These are phyloP conservation scores for Strix uralensis DNA, from an alignment of 2,113 vertebrate species.

Conservation along the genomic window DNA sequence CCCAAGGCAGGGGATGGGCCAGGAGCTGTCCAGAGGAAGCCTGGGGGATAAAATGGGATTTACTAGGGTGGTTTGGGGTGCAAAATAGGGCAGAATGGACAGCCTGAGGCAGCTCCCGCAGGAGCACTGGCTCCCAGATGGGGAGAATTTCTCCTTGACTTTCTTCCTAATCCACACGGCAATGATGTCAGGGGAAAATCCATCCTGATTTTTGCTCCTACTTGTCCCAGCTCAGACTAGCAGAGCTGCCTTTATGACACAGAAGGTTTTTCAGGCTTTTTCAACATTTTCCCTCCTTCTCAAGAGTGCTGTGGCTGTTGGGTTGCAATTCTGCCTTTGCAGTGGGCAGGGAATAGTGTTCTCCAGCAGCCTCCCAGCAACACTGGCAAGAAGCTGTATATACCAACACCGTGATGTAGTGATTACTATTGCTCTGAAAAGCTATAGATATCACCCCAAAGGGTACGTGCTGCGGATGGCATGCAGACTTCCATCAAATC, in stretches of 20 bases:
- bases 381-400: accelerated
- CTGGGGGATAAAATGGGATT: background rate
- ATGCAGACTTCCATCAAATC: background rate
- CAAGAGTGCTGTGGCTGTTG: background rate
- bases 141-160: background rate
- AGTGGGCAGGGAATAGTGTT: background rate
- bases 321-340: background rate
- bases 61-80: background rate
- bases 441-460: accelerated
- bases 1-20: background rate
- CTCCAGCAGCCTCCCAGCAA: background rate
- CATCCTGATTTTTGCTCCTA: background rate
- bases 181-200: background rate
- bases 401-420: accelerated
- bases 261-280: background rate
- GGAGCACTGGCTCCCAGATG: accelerated
- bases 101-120: background rate
- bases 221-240: background rate
- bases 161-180: background rate
- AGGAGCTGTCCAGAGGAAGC: background rate
- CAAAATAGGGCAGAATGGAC: background rate
- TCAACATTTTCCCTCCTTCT: background rate
- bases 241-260: background rate
- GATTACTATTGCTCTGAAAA: background rate
- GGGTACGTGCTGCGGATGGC: accelerated